Base-by-base conservation (phyloP, 2,888 invertebrate species). In the Lasius platythorax region DNA sequence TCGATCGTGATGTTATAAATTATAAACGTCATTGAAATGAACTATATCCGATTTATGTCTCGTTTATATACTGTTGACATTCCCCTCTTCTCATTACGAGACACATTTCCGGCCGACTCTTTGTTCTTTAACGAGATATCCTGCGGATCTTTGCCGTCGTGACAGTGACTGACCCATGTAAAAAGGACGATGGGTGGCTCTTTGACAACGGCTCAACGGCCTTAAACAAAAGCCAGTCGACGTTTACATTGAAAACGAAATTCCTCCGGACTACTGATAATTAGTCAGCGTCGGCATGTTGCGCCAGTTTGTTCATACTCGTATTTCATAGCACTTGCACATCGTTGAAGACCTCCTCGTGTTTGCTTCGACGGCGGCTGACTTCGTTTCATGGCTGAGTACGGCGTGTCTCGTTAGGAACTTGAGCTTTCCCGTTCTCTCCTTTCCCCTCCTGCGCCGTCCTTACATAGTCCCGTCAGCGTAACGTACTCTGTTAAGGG, bases 341-440 rank as follows among this genome's bases (percentile, higher is more conserved):
- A 83, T 84, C 78, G 86, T 70, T 79, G 70, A 76, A 85, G 83
- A 75, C 78, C 84, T 84, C 79, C 82, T 79, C 83, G 68, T 56
- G 70, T 63, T 63, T 87, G 86, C 87, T 91, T 89, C 89, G 91
- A 90, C 89, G 90, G 85, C 91, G 90, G 91, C 89, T 89, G 92
- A 91, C 91, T 92, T 93, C 91, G 92, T 92, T 93, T 92, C 91
- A 92, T 92, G 92, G 89, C 90, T 89, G 91, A 91, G 91, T 90
- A 90, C 88, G 84, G 89, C 90, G 88, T 90, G 91, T 91, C 93
- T 94, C 92, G 93, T 93, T 93, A 93, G 90, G 89, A 94, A 94
- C 93, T 94, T 92, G 93, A 93, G 91, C 90, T 88, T 75, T 73
- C 83, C 90, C 87, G 82, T 82, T 84, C 84, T 83, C 85, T 83